phyloP scores from a whole-genome alignment of 2,888 invertebrate genomes.

The Drosophila neotestacea region DNA sequence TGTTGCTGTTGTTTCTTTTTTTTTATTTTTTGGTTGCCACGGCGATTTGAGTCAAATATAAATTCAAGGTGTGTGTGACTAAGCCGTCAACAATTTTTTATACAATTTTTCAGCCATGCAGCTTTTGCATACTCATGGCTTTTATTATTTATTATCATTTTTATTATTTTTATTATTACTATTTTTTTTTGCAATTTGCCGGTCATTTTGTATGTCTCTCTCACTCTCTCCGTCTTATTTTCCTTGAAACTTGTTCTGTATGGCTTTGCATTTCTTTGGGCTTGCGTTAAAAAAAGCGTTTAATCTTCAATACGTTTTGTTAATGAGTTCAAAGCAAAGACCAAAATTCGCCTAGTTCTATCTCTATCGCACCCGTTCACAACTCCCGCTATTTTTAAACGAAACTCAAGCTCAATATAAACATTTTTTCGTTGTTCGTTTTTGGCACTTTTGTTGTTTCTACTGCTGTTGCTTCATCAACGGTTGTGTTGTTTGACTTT shows the following conservation, averaged over 20 bases:
- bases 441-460: slow-evolving; percentile 47
- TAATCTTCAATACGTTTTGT: slow-evolving; percentile 74
- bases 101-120: slow-evolving; percentile 52
- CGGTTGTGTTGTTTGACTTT: slow-evolving; percentile 71
- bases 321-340: slow-evolving; percentile 72
- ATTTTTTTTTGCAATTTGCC: slow-evolving; percentile 56
- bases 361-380: slow-evolving; percentile 41
- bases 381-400: slow-evolving; percentile 72
- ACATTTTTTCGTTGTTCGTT: slow-evolving; percentile 22
- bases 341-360: slow-evolving; percentile 37
- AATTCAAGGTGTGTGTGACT: slow-evolving; percentile 81
- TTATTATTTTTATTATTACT: slow-evolving; percentile 21
- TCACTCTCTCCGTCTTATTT: slow-evolving; percentile 14
- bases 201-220: slow-evolving; percentile 51
- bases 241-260: slow-evolving; percentile 56
- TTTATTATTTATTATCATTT: slow-evolving; percentile 51
- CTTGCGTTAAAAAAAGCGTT: slow-evolving; percentile 58
- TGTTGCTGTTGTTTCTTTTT: slow-evolving; percentile 14
- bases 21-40: slow-evolving; percentile 67
- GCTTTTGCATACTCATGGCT: slow-evolving; percentile 68
- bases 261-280: slow-evolving; percentile 52
- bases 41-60: slow-evolving; percentile 56
- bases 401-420: slow-evolving; percentile 66
- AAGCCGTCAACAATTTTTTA: slow-evolving; percentile 69
- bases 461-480: slow-evolving; percentile 60